phyloP scores from a whole-genome alignment of 2,113 vertebrate genomes.

The Melanostigma gelatinosum region DNA sequence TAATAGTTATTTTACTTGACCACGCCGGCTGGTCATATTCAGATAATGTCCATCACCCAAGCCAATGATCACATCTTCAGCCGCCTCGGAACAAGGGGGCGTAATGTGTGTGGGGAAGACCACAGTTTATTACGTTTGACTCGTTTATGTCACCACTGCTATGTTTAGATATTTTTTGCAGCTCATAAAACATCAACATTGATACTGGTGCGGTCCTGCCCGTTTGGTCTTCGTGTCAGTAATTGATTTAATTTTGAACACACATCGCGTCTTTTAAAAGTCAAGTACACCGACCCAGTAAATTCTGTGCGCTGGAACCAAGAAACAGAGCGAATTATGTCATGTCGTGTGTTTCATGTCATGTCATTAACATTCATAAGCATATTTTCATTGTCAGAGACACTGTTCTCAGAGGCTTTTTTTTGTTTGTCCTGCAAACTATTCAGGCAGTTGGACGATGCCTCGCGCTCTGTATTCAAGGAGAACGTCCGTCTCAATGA shows the following conservation, averaged over 20 bases:
- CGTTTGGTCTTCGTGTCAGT: constrained; percentile 41
- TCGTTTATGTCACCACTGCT: constrained; percentile 47
- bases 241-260: constrained; percentile 54
- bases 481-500: constrained; percentile 85
- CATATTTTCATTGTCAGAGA: neutral
- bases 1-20: constrained; percentile 71
- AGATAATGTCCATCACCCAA: constrained; percentile 69
- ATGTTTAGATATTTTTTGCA: constrained; percentile 66
- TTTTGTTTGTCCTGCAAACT: constrained; percentile 40
- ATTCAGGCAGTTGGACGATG: constrained; percentile 85
- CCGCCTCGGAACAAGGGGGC: constrained; percentile 39
- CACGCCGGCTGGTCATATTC: constrained; percentile 61
- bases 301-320: neutral
- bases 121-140: constrained; percentile 72
- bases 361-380: neutral
- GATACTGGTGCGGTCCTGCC: constrained; percentile 69
- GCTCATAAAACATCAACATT: constrained; percentile 65
- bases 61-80: constrained; percentile 77
- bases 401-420: neutral
- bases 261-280: constrained; percentile 16
- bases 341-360: too few relatives aligned
- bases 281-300: constrained; percentile 16
- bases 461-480: constrained; percentile 85
- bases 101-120: constrained; percentile 45
- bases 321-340: neutral